Evolutionary conservation across 2,888 invertebrate genomes (phyloP).

Genomic region (Tetragonisca angustula): DNA sequence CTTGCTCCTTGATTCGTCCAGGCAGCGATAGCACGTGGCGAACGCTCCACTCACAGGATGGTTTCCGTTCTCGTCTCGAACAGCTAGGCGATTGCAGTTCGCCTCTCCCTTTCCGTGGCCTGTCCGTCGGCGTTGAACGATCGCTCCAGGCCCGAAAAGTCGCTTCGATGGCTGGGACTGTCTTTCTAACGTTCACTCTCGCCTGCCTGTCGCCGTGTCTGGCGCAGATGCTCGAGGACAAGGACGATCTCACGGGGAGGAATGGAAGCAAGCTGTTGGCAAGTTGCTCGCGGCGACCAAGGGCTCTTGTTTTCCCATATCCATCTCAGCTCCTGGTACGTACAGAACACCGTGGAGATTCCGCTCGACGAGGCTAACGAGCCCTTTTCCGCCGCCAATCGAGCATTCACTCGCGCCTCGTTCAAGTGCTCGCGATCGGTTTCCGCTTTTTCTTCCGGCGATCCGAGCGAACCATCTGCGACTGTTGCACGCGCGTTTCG

Average conservation of each 20-base stretch:
- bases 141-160: slow-evolving; percentile 23
- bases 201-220: slow-evolving; percentile 36
- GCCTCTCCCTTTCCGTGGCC: slow-evolving; percentile 2
- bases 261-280: slow-evolving; percentile 30
- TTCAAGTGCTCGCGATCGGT: slow-evolving; percentile 26
- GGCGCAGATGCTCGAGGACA: slow-evolving; percentile 3
- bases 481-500: background rate
- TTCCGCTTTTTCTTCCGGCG: background rate
- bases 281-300: slow-evolving; percentile 64
- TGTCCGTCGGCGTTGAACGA: slow-evolving; percentile 7
- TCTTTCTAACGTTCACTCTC: slow-evolving; percentile 44
- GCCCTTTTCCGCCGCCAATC: slow-evolving; percentile 21
- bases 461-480: background rate
- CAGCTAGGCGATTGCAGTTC: slow-evolving; percentile 26
- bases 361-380: slow-evolving; percentile 29
- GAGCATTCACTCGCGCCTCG: slow-evolving; percentile 24
- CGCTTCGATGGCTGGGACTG: slow-evolving; percentile 25
- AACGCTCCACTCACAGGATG: slow-evolving; percentile 24
- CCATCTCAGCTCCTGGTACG: slow-evolving; percentile 77
- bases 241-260: slow-evolving; percentile 14
- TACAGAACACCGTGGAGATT: slow-evolving; percentile 23
- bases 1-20: background rate
- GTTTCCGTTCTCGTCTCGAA: slow-evolving; percentile 21
- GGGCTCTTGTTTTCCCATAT: slow-evolving; percentile 75
- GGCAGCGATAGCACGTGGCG: slow-evolving; percentile 4